Conservation (phyloP, 2,888 invertebrate species). For the Lepidocyrtoides sp. region DNA sequence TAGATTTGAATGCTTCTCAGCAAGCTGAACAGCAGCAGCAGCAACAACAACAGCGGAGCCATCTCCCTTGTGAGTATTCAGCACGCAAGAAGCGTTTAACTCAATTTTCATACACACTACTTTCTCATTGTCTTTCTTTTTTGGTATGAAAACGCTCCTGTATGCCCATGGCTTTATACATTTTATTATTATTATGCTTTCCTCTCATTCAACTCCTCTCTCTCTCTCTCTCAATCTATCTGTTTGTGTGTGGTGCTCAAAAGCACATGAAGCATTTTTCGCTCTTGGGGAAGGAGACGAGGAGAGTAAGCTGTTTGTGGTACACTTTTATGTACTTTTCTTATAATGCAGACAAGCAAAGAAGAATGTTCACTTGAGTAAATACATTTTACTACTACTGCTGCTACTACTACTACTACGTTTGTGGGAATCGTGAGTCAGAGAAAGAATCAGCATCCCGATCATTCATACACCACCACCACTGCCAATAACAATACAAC, state of each 20-base stretch:
- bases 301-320: not conserved
- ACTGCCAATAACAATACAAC: conserved; percentile 16
- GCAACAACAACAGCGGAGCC: conserved; percentile 51
- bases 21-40: conserved; percentile 22
- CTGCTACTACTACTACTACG: too few species aligned
- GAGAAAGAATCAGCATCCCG: conserved; percentile 24
- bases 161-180: conserved; percentile 33
- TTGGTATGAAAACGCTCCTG: conserved; percentile 3
- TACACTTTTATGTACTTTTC: conserved; percentile 39
- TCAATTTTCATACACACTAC: conserved; percentile 84
- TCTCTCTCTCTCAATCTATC: not conserved
- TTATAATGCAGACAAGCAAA: not conserved
- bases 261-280: conserved; percentile 51
- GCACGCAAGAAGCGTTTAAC: conserved; percentile 84
- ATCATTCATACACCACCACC: not conserved
- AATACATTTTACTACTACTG: conserved; percentile 33
- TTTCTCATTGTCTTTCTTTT: conserved; percentile 68
- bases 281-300: conserved; percentile 55
- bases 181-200: not conserved
- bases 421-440: conserved; percentile 26
- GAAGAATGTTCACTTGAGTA: conserved; percentile 13
- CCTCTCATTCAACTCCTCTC: conserved; percentile 7
- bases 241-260: conserved; percentile 5
- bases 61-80: conserved; percentile 82
- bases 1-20: conserved; percentile 56